These are phyloP conservation scores for Imbricaverruca yamaguchii DNA, from an alignment of 2,888 invertebrate species.

Conservation along the genomic window DNA sequence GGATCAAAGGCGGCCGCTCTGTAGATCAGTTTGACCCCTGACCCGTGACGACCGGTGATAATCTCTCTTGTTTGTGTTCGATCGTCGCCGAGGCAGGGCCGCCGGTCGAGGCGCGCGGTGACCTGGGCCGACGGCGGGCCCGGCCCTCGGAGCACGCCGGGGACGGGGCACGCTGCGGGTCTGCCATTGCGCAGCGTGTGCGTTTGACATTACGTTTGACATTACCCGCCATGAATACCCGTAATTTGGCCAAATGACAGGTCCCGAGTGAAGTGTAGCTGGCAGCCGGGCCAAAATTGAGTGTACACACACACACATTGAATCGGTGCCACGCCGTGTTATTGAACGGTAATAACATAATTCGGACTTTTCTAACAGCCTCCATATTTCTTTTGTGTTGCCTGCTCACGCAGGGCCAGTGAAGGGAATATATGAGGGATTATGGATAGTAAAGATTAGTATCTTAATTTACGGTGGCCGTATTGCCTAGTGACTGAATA, in stretches of 20 bases:
- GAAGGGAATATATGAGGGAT: background rate
- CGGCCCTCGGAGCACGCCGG: background rate
- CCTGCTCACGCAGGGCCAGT: background rate
- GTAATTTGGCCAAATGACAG: background rate
- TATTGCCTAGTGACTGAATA: background rate
- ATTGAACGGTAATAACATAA: background rate
- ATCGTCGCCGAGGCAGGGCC: background rate
- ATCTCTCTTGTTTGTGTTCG: conserved; percentile 12
- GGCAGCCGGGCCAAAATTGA: background rate
- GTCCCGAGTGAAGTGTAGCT: background rate
- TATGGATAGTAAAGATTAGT: background rate
- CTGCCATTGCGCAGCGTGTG: background rate
- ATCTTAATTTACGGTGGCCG: background rate
- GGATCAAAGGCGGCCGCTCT: background rate
- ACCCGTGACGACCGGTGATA: background rate
- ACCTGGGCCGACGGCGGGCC: background rate
- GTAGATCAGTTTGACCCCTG: background rate
- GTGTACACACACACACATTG: background rate
- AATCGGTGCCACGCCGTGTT: no score
- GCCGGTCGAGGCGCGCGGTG: background rate
- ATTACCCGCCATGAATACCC: background rate
- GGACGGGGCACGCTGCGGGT: no score
- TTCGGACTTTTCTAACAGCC: background rate
- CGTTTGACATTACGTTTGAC: background rate
- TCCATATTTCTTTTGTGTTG: background rate